These are phyloP conservation scores for Saturnia pavonia DNA, from an alignment of 2,888 invertebrate species.

Conservation along the genomic window DNA sequence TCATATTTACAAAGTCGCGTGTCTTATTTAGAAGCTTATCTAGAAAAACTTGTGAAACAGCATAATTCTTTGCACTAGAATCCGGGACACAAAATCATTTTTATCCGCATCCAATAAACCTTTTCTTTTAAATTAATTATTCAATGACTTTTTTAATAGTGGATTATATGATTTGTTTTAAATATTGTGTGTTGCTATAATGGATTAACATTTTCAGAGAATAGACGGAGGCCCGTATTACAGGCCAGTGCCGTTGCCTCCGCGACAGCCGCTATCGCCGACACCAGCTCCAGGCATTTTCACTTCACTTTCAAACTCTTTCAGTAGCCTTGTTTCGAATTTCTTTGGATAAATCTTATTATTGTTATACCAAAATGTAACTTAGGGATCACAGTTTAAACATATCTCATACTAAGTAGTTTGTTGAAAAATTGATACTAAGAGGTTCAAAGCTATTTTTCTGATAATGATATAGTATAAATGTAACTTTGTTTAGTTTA, in stretches of 20 bases:
- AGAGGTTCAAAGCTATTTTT: background rate
- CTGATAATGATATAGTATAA: background rate
- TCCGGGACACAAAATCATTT: too few relatives aligned
- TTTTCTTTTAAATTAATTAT: too few relatives aligned
- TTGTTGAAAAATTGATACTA: background rate
- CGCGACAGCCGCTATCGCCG: slow-evolving; percentile 73
- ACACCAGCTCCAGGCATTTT: slow-evolving; percentile 83
- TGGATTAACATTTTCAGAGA: slow-evolving; percentile 72
- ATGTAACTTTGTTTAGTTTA: background rate
- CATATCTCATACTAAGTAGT: slow-evolving; percentile 7
- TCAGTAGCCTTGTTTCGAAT: slow-evolving; percentile 89
- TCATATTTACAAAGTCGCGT: too few relatives aligned
- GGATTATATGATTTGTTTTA: too few relatives aligned
- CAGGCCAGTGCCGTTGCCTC: slow-evolving; percentile 79
- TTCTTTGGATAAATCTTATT: slow-evolving; percentile 84
- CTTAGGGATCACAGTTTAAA: background rate
- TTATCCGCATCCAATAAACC: too few relatives aligned
- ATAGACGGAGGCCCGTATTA: slow-evolving; percentile 86
- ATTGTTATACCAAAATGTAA: background rate
- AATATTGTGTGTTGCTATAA: background rate
- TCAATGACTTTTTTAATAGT: too few relatives aligned
- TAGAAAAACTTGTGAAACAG: too few relatives aligned
- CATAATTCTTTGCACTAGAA: too few relatives aligned
- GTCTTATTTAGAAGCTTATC: too few relatives aligned
- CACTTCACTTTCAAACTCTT: slow-evolving; percentile 88